phyloP scores from a whole-genome alignment of 2,113 vertebrate genomes.

The Spermophilus dauricus region DNA sequence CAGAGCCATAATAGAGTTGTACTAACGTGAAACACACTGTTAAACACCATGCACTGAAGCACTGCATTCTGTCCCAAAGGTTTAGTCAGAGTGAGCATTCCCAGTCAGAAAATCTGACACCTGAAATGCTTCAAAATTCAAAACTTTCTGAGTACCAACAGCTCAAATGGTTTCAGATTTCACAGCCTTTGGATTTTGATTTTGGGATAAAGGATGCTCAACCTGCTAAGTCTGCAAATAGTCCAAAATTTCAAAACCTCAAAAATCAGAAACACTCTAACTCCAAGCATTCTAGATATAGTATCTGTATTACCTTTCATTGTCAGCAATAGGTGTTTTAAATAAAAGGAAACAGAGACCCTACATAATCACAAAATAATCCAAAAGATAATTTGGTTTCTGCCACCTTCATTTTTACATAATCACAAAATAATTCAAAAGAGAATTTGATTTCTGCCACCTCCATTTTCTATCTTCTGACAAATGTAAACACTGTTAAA shows the following conservation, averaged over 20 bases:
- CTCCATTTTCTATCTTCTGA: neutral
- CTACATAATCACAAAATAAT: neutral
- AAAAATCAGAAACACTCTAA: neutral
- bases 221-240: neutral
- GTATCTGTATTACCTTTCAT: neutral
- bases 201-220: neutral
- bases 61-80: neutral
- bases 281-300: neutral
- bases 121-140: neutral
- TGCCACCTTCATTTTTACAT: neutral
- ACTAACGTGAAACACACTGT: too few relatives aligned
- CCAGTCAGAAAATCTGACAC: neutral
- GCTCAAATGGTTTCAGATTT: neutral
- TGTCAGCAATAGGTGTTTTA: neutral
- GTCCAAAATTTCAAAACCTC: neutral
- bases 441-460: neutral
- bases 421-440: conserved; percentile 16
- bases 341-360: neutral
- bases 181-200: neutral
- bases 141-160: neutral
- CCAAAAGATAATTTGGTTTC: neutral
- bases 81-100: neutral
- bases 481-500: neutral
- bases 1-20: neutral
- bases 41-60: too few relatives aligned